Evolutionary conservation across 2,113 vertebrate genomes (phyloP).

Genomic region (Bungarus multicinctus): DNA sequence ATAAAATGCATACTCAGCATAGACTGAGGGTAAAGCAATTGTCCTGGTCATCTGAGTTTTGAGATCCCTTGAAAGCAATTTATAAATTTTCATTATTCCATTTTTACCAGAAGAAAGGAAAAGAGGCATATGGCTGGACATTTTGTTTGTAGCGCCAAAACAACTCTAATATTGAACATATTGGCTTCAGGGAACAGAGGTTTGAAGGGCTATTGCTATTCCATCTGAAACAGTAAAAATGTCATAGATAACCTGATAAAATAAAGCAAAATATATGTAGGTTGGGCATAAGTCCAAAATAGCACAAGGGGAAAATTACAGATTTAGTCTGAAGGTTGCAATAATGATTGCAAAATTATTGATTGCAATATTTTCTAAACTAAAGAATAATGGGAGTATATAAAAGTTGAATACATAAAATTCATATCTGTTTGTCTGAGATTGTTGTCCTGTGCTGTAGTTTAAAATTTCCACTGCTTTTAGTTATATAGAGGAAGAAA

Average conservation of each 20-base stretch:
- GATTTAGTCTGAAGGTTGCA: not conserved
- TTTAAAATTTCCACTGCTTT: constrained; percentile 3
- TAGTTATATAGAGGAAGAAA: not conserved
- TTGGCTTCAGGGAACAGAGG: not conserved
- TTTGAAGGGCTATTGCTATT: not conserved
- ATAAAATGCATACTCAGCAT: not conserved
- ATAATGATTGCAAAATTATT: not conserved
- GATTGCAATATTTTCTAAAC: not conserved
- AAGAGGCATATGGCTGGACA: not conserved
- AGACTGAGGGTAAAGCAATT: not conserved
- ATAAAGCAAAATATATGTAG: not conserved
- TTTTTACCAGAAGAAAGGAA: not conserved
- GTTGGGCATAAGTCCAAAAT: not conserved
- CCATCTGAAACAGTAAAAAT: not conserved
- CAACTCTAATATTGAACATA: not conserved
- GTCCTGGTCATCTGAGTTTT: not conserved
- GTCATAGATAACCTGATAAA: not conserved
- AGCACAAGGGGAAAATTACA: not conserved
- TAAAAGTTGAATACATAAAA: not conserved
- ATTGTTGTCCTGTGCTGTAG: constrained; percentile 1
- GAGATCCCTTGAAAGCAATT: not conserved
- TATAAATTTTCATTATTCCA: not conserved
- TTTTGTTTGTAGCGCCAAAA: not conserved
- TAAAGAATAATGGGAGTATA: not conserved
- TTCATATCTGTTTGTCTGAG: constrained; percentile 18